Conservation (phyloP, 2,797 vertebrate species). For the Helicolenus hilgendorfi region DNA sequence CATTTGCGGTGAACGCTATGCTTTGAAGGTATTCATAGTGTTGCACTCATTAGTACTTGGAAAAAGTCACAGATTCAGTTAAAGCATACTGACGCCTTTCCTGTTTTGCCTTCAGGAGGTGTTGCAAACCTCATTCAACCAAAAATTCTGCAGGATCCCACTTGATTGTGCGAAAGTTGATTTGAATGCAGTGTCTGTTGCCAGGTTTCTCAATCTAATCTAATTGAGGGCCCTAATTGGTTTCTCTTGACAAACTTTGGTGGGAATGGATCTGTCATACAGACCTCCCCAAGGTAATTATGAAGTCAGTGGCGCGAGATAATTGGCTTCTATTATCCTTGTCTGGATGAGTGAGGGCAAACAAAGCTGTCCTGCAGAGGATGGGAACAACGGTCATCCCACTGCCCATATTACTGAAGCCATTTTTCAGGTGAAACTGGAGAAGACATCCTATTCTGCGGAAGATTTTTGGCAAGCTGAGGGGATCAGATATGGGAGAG, state of each 20-base stretch:
- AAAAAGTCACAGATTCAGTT: background rate
- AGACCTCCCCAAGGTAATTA: slow-evolving; percentile 46
- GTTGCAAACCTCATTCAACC: background rate
- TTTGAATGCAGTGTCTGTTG: background rate
- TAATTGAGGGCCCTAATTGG: background rate
- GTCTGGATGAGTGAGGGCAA: slow-evolving; percentile 71
- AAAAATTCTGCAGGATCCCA: background rate
- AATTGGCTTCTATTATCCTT: slow-evolving; percentile 76
- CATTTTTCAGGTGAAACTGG: slow-evolving; percentile 53
- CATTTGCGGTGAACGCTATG: background rate
- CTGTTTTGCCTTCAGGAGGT: background rate
- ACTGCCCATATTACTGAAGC: slow-evolving; percentile 2
- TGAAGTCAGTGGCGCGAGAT: slow-evolving; percentile 65
- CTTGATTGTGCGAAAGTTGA: background rate
- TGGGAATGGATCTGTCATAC: slow-evolving; percentile 27
- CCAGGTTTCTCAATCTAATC: background rate
- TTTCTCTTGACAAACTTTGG: slow-evolving; percentile 26
- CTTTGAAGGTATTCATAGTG: background rate
- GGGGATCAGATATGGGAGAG: background rate
- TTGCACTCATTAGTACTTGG: background rate
- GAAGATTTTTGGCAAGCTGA: background rate
- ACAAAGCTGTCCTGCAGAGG: slow-evolving; percentile 71
- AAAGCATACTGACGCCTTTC: background rate
- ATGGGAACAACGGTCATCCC: slow-evolving; percentile 32
- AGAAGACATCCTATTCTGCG: slow-evolving; percentile 16